Percentiles rank a stretch among this genome's conserved stretches.
phyloP scores from a whole-genome alignment of 2,113 vertebrate species.

The Lucifuga dentata region DNA sequence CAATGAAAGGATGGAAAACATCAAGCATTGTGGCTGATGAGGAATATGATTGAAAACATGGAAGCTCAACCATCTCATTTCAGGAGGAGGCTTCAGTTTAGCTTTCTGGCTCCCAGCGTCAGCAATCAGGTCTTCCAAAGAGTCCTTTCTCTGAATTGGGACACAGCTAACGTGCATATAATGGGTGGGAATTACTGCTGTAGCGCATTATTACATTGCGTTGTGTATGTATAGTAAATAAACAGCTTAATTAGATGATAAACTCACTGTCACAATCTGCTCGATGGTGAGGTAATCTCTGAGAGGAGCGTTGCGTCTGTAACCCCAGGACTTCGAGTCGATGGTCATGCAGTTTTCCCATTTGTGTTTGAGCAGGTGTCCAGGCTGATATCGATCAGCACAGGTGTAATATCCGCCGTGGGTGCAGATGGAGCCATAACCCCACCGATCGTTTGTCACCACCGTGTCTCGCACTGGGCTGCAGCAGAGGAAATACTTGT shows the following conservation, averaged over 20 bases:
- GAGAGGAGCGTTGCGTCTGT: slow-evolving; percentile 87
- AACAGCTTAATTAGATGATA: background rate
- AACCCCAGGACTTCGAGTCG: slow-evolving; percentile 92
- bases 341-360: slow-evolving; percentile 99
- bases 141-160: too few relatives aligned
- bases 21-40: too few relatives aligned
- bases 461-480: slow-evolving; percentile 92
- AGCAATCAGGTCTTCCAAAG: too few relatives aligned
- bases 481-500: slow-evolving; percentile 10
- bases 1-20: too few relatives aligned
- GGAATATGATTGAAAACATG: too few relatives aligned
- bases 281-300: slow-evolving; percentile 86
- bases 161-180: too few relatives aligned
- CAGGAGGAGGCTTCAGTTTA: too few relatives aligned
- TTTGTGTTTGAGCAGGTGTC: slow-evolving; percentile 90
- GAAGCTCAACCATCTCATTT: too few relatives aligned
- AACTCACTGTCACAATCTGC: slow-evolving; percentile 86
- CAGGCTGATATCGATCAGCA: slow-evolving; percentile 90
- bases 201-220: too few relatives aligned
- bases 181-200: too few relatives aligned
- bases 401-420: slow-evolving; percentile 96
- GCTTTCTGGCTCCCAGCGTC: too few relatives aligned
- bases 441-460: slow-evolving; percentile 98
- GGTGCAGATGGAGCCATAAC: slow-evolving; percentile 84
- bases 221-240: too few relatives aligned